Evolutionary conservation across 2,113 vertebrate genomes (phyloP).

Genomic region (Eptesicus fuscus): DNA sequence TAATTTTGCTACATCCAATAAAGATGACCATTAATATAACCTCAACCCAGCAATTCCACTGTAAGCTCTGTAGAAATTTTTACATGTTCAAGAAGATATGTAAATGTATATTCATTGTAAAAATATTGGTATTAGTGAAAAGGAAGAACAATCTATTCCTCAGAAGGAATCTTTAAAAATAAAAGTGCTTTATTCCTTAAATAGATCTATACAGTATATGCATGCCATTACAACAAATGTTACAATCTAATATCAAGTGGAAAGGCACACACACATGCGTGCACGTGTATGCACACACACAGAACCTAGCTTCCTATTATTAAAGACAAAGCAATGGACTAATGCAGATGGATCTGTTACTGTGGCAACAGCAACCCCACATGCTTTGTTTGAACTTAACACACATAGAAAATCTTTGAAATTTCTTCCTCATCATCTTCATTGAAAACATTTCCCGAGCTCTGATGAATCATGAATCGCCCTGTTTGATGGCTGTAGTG

Average conservation of each 20-base stretch:
- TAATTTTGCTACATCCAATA: background rate
- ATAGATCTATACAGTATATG: background rate
- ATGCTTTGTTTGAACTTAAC: conserved; percentile 31
- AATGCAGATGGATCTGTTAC: conserved; percentile 20
- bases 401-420: conserved; percentile 55
- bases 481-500: background rate
- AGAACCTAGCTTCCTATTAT: conserved; percentile 9
- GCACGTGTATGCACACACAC: background rate
- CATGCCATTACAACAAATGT: background rate
- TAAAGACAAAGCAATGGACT: conserved; percentile 20
- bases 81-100: background rate
- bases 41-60: background rate
- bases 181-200: background rate
- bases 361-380: background rate
- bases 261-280: background rate
- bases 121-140: background rate
- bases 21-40: background rate
- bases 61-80: background rate
- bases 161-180: background rate
- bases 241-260: background rate
- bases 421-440: conserved; percentile 42
- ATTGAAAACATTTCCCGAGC: conserved; percentile 44
- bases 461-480: background rate
- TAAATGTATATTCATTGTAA: background rate
- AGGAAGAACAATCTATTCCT: background rate